These are phyloP conservation scores for Drosophila santomea DNA, from an alignment of 1,140 invertebrate genomes.

Conservation along the genomic window DNA sequence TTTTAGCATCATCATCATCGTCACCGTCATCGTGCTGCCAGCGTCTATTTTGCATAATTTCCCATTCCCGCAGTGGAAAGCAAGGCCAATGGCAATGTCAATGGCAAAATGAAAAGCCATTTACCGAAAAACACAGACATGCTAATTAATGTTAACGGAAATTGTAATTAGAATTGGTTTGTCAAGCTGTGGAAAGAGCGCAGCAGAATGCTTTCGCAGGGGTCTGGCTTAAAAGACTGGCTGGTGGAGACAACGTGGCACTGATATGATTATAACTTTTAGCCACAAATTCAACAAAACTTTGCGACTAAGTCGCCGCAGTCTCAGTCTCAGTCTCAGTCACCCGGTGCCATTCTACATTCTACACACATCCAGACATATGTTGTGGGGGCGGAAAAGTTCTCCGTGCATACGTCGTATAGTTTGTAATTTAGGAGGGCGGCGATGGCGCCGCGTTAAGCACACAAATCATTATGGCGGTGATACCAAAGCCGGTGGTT, in stretches of 20 bases:
- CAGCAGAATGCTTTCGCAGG: neutral
- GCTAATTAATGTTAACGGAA: conserved; percentile 80
- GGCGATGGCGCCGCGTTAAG: conserved; percentile 66
- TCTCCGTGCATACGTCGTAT: conserved; percentile 63
- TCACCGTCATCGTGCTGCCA: conserved; percentile 9
- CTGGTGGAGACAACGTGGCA: conserved; percentile 24
- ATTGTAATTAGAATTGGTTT: conserved; percentile 78
- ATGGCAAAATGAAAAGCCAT: conserved; percentile 65
- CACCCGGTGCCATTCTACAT: neutral
- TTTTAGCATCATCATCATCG: conserved; percentile 18
- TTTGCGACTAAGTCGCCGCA: conserved; percentile 64
- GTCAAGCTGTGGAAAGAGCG: conserved; percentile 21
- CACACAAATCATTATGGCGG: conserved; percentile 79
- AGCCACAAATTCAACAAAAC: conserved; percentile 72
- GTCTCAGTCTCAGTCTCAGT: conserved; percentile 10
- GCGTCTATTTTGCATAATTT: conserved; percentile 59
- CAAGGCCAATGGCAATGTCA: conserved; percentile 50
- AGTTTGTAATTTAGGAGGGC: conserved; percentile 77
- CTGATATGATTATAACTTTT: conserved; percentile 78
- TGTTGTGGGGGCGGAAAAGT: conserved; percentile 53
- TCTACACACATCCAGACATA: conserved; percentile 21
- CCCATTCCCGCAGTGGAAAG: conserved; percentile 3
- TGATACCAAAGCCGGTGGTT: conserved; percentile 53
- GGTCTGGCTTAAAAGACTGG: neutral
- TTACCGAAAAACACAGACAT: conserved; percentile 74